These are phyloP conservation scores for Polydrusus cervinus DNA, from an alignment of 2,888 invertebrate species.

Conservation along the genomic window DNA sequence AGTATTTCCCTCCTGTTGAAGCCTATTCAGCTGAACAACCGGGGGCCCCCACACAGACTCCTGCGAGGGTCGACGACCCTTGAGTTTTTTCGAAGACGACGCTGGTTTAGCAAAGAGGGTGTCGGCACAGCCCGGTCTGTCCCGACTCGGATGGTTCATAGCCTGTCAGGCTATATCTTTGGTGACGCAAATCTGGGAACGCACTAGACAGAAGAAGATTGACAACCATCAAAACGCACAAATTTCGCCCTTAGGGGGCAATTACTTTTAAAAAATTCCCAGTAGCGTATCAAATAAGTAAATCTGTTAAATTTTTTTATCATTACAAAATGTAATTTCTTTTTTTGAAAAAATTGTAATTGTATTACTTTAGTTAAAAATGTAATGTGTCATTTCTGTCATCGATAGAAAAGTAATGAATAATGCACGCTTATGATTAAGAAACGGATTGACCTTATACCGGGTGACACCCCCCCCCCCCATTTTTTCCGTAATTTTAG, in stretches of 20 bases:
- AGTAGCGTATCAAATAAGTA: background rate
- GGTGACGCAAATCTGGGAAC: slow-evolving; percentile 13
- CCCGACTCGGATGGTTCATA: background rate
- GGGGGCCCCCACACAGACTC: slow-evolving; percentile 31
- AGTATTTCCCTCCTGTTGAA: slow-evolving; percentile 18
- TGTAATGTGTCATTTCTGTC: too few species aligned
- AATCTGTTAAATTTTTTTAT: too few species aligned
- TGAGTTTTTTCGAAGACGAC: slow-evolving; percentile 19
- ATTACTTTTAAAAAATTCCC: background rate
- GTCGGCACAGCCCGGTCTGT: slow-evolving; percentile 21
- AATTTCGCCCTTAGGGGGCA: too few species aligned
- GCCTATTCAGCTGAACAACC: slow-evolving; percentile 24
- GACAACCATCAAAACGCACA: background rate
- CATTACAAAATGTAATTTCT: too few species aligned
- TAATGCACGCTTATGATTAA: too few species aligned
- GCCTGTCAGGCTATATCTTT: background rate
- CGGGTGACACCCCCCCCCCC: too few species aligned
- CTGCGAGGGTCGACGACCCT: slow-evolving; percentile 37
- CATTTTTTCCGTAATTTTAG: too few species aligned
- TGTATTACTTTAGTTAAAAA: too few species aligned
- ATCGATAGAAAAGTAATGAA: too few species aligned
- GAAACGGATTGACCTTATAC: too few species aligned
- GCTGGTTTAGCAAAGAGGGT: slow-evolving; percentile 27
- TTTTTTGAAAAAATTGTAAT: too few species aligned
- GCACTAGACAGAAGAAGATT: slow-evolving; percentile 5